Evolutionary conservation across 2,797 vertebrate species (phyloP).

Genomic region (Ambastaia sidthimunki): DNA sequence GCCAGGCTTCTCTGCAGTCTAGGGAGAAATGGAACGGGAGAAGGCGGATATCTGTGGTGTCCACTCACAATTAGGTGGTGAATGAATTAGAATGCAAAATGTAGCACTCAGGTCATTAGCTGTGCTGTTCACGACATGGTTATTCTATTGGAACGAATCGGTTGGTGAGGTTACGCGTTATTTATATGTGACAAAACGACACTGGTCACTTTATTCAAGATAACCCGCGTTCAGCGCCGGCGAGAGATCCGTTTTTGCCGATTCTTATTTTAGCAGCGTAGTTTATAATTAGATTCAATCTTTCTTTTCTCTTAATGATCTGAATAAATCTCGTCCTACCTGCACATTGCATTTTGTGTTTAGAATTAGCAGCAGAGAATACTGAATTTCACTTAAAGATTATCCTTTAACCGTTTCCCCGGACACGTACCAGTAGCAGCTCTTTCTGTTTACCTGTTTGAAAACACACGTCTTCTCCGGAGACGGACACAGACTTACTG

Average conservation of each 20-base stretch:
- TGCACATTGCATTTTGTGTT: slow-evolving; percentile 15
- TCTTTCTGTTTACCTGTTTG: slow-evolving; percentile 48
- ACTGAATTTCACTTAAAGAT: background rate
- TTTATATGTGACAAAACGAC: slow-evolving; percentile 44
- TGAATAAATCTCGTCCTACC: slow-evolving; percentile 34
- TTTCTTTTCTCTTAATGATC: slow-evolving; percentile 39
- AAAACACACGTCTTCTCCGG: slow-evolving; percentile 37
- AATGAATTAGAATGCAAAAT: slow-evolving; percentile 56
- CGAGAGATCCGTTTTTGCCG: background rate
- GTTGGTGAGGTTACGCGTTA: slow-evolving; percentile 27
- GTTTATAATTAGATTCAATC: slow-evolving; percentile 37
- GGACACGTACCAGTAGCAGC: slow-evolving; percentile 1
- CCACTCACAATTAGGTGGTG: slow-evolving; percentile 59
- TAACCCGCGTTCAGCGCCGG: background rate
- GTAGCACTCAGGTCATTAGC: slow-evolving; percentile 48
- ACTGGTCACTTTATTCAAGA: slow-evolving; percentile 39
- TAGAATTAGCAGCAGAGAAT: background rate
- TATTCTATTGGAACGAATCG: slow-evolving; percentile 41
- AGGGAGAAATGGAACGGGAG: slow-evolving; percentile 46
- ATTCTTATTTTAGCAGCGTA: slow-evolving; percentile 20
- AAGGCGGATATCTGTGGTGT: slow-evolving; percentile 57
- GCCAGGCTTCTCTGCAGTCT: slow-evolving; percentile 56
- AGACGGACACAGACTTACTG: slow-evolving; percentile 27
- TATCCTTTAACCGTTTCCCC: slow-evolving; percentile 1
- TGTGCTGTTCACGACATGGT: slow-evolving; percentile 36